These are phyloP conservation scores for Daktulosphaira vitifoliae DNA, from an alignment of 1,140 invertebrate species.

Conservation along the genomic window DNA sequence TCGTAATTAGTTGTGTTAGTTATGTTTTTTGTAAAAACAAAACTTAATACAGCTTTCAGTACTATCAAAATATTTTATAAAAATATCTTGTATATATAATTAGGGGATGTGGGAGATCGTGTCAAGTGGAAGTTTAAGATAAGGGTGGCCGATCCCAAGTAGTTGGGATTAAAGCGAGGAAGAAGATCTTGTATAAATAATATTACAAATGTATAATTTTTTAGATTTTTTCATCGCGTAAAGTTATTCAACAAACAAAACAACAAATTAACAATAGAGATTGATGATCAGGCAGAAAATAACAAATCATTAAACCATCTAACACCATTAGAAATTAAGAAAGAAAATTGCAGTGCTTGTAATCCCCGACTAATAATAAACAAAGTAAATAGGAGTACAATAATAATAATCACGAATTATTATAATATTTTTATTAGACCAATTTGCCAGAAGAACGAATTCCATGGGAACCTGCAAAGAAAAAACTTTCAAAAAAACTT, in stretches of 20 bases:
- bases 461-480: conserved; percentile 12
- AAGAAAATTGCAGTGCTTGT: neutral
- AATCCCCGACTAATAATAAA: neutral
- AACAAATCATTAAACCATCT: too few relatives aligned
- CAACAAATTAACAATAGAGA: neutral
- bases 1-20: too few relatives aligned
- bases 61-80: too few relatives aligned
- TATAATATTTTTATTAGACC: neutral
- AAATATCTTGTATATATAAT: too few relatives aligned
- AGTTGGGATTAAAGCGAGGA: too few relatives aligned
- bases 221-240: conserved; percentile 19
- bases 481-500: conserved; percentile 20
- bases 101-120: too few relatives aligned
- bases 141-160: too few relatives aligned
- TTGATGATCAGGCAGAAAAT: neutral
- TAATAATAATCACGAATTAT: neutral
- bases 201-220: too few relatives aligned
- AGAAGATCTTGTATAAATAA: too few relatives aligned
- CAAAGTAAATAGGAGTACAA: neutral
- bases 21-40: too few relatives aligned
- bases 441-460: conserved; percentile 10
- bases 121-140: too few relatives aligned
- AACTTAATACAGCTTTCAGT: too few relatives aligned
- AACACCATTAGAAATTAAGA: neutral
- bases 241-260: conserved; percentile 15